Evolutionary conservation across 2,797 vertebrate genomes (phyloP).

Genomic region (Chaetophractus vellerosus): DNA sequence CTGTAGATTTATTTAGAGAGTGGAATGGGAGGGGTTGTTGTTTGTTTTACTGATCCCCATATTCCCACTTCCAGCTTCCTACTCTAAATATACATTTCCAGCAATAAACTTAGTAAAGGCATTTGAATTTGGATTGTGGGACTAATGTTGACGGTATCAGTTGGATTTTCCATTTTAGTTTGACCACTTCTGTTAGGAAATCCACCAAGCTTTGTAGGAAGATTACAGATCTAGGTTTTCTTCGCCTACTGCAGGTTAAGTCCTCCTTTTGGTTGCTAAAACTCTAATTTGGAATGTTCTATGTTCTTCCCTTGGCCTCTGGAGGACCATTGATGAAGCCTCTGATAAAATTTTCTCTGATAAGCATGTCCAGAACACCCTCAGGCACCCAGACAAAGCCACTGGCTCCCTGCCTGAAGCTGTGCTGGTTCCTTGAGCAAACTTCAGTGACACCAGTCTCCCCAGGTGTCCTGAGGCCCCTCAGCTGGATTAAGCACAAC

Average conservation of each 20-base stretch:
- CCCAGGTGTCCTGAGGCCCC: not conserved
- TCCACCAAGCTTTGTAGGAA: not conserved
- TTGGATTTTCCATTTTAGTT: constrained; percentile 57
- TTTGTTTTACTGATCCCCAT: constrained; percentile 45
- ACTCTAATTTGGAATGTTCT: not conserved
- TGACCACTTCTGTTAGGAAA: constrained; percentile 49
- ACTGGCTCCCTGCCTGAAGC: not conserved
- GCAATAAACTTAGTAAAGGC: constrained; percentile 60
- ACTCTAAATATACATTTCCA: constrained; percentile 32
- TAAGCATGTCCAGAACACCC: not conserved
- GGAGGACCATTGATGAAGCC: not conserved
- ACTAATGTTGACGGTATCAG: not conserved
- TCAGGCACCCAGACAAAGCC: not conserved
- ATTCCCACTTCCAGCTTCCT: not conserved
- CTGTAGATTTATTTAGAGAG: constrained; percentile 8
- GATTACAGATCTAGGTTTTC: constrained; percentile 21
- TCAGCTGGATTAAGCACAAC: not conserved
- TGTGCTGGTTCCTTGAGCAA: not conserved
- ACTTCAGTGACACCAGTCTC: rapidly evolving
- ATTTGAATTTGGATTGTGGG: constrained; percentile 23
- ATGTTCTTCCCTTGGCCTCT: not conserved
- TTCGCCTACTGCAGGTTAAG: not conserved
- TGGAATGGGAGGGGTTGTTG: constrained; percentile 25
- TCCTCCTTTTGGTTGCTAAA: not conserved
- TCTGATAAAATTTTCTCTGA: not conserved